Conservation (phyloP, 2,113 vertebrate species). For the Alouatta palliata region DNA sequence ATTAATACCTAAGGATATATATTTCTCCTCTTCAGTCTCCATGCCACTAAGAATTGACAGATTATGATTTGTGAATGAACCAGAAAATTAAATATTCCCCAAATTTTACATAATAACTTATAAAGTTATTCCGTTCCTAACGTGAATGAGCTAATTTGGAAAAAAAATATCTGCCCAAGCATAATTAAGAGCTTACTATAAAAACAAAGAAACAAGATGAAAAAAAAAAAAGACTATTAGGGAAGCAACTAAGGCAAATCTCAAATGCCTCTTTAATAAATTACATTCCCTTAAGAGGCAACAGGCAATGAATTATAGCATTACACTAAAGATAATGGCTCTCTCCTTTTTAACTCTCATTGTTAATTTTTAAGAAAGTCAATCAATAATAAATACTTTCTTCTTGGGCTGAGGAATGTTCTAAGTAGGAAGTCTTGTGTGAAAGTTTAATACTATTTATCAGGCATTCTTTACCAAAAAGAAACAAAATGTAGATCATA, state of each 20-base stretch:
- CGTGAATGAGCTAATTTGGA: slow-evolving; percentile 25
- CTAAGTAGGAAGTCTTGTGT: background rate
- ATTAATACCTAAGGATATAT: background rate
- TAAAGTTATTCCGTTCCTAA: background rate
- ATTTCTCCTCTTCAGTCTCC: background rate
- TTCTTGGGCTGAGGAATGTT: background rate
- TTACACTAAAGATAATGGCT: slow-evolving; percentile 20
- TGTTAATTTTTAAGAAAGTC: slow-evolving; percentile 43
- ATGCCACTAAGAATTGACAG: background rate
- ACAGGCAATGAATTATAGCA: background rate
- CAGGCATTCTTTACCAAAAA: background rate
- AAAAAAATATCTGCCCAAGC: background rate
- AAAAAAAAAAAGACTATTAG: background rate
- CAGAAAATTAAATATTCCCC: background rate
- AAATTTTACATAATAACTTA: background rate
- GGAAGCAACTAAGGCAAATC: background rate
- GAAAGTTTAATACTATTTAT: background rate
- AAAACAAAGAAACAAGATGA: slow-evolving; percentile 20
- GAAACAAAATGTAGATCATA: background rate
- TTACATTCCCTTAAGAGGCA: background rate
- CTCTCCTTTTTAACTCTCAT: slow-evolving; percentile 36
- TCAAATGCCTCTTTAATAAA: slow-evolving; percentile 36
- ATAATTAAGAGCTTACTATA: slow-evolving; percentile 33
- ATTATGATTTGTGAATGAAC: background rate
- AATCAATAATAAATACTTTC: background rate